Conservation (phyloP, 1,140 invertebrate species). For the Aculops lycopersici region DNA sequence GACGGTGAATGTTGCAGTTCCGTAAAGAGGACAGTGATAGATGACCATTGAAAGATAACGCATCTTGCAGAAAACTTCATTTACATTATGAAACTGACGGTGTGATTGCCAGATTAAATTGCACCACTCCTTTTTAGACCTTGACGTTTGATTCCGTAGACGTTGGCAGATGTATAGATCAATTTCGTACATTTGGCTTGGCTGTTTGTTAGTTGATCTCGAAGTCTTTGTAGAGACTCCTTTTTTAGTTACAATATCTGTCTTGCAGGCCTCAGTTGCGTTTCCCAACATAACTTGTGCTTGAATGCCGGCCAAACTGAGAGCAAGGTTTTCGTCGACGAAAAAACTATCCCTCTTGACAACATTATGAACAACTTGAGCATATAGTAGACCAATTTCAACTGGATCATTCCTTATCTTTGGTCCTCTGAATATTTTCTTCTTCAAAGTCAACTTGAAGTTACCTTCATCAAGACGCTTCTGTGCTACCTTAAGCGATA, state of each 20-base stretch:
- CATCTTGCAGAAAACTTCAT: slow-evolving; percentile 55
- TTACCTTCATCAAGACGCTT: not conserved
- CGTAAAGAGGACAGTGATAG: slow-evolving; percentile 71
- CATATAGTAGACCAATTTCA: slow-evolving; percentile 70
- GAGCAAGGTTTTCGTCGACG: slow-evolving; percentile 64
- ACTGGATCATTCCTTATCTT: slow-evolving; percentile 83
- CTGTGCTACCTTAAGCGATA: not conserved
- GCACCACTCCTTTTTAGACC: slow-evolving; percentile 1
- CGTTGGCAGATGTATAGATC: slow-evolving; percentile 42
- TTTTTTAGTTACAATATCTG: not conserved
- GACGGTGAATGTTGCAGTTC: slow-evolving; percentile 65
- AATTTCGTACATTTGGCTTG: slow-evolving; percentile 13
- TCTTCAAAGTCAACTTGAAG: slow-evolving; percentile 54
- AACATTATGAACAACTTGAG: slow-evolving; percentile 69
- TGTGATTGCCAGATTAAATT: not conserved
- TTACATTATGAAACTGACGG: not conserved
- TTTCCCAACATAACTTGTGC: slow-evolving; percentile 67
- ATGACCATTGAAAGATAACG: slow-evolving; percentile 78
- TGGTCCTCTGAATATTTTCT: slow-evolving; percentile 49
- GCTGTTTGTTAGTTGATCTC: not conserved
- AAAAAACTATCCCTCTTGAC: slow-evolving; percentile 86
- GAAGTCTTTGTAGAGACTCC: not conserved
- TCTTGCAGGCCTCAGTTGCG: slow-evolving; percentile 23
- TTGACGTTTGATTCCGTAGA: slow-evolving; percentile 22
- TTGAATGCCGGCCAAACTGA: slow-evolving; percentile 67